Evolutionary conservation across 2,113 vertebrate genomes (phyloP), one percentile per base, ranked within the genome.

Genomic region (Canis aureus): DNA sequence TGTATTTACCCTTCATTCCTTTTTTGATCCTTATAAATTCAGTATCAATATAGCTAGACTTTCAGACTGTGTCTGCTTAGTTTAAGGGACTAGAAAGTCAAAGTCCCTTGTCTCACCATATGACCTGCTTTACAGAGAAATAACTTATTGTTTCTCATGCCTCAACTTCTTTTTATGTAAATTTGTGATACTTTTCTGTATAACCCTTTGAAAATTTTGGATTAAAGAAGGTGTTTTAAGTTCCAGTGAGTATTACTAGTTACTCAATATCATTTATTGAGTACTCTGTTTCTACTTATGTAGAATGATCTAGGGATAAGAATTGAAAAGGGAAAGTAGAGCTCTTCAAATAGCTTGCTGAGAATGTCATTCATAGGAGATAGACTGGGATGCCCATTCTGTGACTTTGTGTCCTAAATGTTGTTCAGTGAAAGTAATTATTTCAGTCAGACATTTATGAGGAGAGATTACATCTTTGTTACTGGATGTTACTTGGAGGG

Each of bases 1-100:
- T 99, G 95, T 99, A 99, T 98, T 98, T 98, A 89, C n/a, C 51
- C 94, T 97, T 98, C 97, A 96, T 97, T 97, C 94, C 95, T 97
- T 94, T 98, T 97, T 98, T 90, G 96, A 89, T 98, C 85, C 87
- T 97, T 94, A 83, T 86, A 94, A 98, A 97, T 98, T 98, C 97
- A 95, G 17, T 96, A 97, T 93, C 97, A 98, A 97, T 95, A 57
- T 93, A 87, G 91, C 25, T 53, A 15, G 95, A 98, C 69, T 60
- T 94, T 97, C 97, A 83, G 69, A 3, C 78, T 62, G 12, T 95
- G 90, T 97, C 60, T 98, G 78, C 90, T 82, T 97, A 66, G 66
- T 81, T 90, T 81, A 97, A 97, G 87, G 96, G 92, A 64, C 79
- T 38, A 53, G 91, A 88, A 88, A 93, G 76, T 94, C 90, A 91